Conservation (phyloP, 2,888 invertebrate species). For the Sinelater perroti region DNA sequence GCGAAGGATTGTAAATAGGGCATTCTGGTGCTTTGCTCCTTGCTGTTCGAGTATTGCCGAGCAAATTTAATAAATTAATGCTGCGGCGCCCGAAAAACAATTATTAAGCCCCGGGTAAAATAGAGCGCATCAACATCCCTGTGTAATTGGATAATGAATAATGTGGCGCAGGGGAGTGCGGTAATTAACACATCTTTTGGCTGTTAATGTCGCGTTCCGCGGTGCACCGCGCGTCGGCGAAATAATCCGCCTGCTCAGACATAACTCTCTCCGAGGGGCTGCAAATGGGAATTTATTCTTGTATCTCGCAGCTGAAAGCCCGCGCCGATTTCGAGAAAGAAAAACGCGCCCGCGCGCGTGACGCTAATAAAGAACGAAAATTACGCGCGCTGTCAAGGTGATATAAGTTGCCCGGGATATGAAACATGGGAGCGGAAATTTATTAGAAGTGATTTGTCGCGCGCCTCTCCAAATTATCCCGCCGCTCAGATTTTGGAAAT, state of each 20-base stretch:
- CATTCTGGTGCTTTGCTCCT: conserved; percentile 11
- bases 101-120: conserved; percentile 19
- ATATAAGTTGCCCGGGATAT: conserved; percentile 23
- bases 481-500: conserved; percentile 20
- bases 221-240: background rate
- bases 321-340: conserved; percentile 11
- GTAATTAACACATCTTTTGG: conserved; percentile 22
- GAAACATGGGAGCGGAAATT: conserved; percentile 29
- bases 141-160: conserved; percentile 25
- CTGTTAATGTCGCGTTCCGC: conserved; percentile 1
- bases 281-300: conserved; percentile 2
- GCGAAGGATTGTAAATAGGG: too few relatives aligned
- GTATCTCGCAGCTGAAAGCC: conserved; percentile 1
- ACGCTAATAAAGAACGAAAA: conserved; percentile 32
- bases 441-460: conserved; percentile 33
- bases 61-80: conserved; percentile 24
- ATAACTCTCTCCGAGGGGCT: background rate
- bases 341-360: conserved; percentile 22
- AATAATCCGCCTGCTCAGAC: background rate
- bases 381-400: conserved; percentile 32
- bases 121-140: conserved; percentile 15
- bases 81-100: conserved; percentile 16
- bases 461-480: conserved; percentile 24
- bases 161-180: conserved; percentile 12
- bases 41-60: too few relatives aligned